Base-by-base conservation (phyloP, 2,888 invertebrate species). In the Cheilosia grossa region DNA sequence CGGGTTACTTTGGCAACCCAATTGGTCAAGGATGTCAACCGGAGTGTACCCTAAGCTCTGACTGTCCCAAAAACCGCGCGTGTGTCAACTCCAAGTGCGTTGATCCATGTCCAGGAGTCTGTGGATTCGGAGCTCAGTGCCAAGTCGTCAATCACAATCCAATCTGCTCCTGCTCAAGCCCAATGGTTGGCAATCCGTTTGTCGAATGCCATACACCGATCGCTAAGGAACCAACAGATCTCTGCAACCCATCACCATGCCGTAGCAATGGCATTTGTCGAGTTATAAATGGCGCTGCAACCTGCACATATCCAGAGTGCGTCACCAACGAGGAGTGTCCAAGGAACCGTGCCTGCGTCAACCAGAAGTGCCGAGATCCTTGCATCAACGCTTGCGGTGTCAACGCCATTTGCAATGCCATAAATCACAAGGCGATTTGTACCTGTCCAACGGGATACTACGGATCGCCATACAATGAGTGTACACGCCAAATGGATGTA, bases 261-360 rank as follows among this genome's bases (percentile, higher is more conserved):
- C 95, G 95, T 54, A 94, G 94, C 63, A 97, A 97, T 89, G 97
- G 97, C 5, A 94, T 96, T 87, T 98, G 98, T 90, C 94, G 94
- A 75, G 93, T 95, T 0, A 93, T 95, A 79, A 96, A 96, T 86
- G 93, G 93, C 17, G 93, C 94, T 4, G 96, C 96, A 0, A 93
- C 94, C 66, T 97, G 97, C 89, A 93, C 94, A 70, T 97, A 97
- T 91, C 97, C 97, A 0, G 98, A 97, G 91, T 98, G 98, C 91
- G 93, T 97, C 3, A 95, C 96, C 69, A 97, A 97, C 89, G 95
- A 96, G n/a, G 97, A 98, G 88, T 98, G 98, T 91, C 94, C 96
- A 0, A 94, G 96, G 73, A 95, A 96, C 87, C 95, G 95, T 88
- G 95, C 96, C 1, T 98, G 97, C 89, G 95, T 96, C 88, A 94